Percentiles rank a stretch among this genome's conserved stretches.
Conservation (phyloP, 2,888 invertebrate genomes). For the Eutolmus rufibarbis region DNA sequence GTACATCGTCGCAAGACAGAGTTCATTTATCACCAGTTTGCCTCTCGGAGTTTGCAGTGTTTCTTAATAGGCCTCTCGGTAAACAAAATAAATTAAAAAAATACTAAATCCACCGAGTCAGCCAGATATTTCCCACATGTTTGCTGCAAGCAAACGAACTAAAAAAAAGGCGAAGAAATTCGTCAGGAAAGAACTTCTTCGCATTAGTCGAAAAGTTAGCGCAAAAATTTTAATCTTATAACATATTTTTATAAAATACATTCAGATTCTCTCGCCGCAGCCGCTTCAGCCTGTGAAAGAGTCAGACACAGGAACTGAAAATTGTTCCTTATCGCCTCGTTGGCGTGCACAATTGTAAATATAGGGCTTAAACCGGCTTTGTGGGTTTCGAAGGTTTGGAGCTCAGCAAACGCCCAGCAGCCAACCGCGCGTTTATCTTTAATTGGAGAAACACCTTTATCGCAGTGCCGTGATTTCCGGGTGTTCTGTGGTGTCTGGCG, state of each 20-base stretch:
- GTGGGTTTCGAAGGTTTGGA: background rate
- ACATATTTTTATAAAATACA: background rate
- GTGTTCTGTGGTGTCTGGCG: background rate
- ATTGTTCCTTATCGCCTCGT: background rate
- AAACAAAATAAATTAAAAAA: slow-evolving; percentile 31
- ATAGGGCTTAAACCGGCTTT: background rate
- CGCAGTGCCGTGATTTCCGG: background rate
- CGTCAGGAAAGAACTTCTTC: background rate
- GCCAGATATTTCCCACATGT: background rate
- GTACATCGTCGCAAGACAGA: background rate
- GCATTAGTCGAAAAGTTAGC: background rate
- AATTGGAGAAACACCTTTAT: background rate
- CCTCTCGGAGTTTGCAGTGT: slow-evolving; percentile 7
- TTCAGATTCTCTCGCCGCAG: background rate
- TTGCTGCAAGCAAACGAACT: background rate
- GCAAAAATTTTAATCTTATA: background rate
- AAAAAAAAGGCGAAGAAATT: background rate
- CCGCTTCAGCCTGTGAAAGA: background rate
- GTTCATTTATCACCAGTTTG: slow-evolving; percentile 17
- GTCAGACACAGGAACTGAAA: slow-evolving; percentile 21
- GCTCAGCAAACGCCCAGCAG: background rate
- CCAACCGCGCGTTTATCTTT: background rate
- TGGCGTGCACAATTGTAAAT: background rate
- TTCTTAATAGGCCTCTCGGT: slow-evolving; percentile 20
- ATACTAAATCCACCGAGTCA: background rate